Conservation (phyloP, 2,113 vertebrate species). For the Columbina picui region DNA sequence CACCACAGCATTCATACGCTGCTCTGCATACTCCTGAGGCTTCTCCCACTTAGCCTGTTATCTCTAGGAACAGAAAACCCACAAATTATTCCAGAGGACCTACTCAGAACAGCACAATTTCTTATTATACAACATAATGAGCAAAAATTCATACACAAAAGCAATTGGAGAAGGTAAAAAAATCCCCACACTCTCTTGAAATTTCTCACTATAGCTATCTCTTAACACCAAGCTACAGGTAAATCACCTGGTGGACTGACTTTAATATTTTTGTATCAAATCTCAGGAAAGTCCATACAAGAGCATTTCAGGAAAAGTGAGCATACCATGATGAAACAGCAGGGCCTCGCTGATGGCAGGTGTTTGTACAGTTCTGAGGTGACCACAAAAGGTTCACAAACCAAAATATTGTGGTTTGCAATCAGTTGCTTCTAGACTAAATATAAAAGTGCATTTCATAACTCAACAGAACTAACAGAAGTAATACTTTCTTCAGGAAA, state of each 20-base stretch:
- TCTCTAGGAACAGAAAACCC: neutral
- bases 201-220: neutral
- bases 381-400: neutral
- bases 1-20: fast-evolving
- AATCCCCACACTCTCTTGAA: neutral
- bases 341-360: neutral
- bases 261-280: neutral
- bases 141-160: neutral
- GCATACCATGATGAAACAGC: neutral
- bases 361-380: neutral
- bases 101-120: neutral
- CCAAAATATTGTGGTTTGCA: neutral
- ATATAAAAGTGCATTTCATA: neutral
- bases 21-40: neutral
- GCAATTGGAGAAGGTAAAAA: neutral
- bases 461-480: neutral
- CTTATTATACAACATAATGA: neutral
- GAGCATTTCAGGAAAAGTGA: neutral
- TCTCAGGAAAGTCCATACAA: fast-evolving
- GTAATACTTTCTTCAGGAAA: neutral
- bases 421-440: neutral
- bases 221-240: neutral
- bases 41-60: neutral
- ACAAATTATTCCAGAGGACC: neutral
- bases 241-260: neutral